Percentiles rank a stretch among this genome's conserved stretches.
Conservation (phyloP, 2,888 invertebrate species). For the Phytoseiulus persimilis region DNA sequence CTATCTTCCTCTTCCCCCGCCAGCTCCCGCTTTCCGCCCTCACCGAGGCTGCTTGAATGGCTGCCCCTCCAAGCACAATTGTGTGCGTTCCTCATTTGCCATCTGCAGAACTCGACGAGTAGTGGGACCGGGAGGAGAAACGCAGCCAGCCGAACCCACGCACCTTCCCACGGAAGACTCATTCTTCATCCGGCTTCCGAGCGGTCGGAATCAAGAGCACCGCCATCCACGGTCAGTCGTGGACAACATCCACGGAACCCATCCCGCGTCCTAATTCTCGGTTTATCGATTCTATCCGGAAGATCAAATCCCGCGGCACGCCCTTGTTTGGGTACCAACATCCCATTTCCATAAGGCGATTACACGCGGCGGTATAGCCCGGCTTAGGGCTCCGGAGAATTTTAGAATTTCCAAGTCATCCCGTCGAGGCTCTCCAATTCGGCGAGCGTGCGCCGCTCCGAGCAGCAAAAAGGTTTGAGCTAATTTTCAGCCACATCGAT, state of each 20-base stretch:
- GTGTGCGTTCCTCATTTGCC: not conserved
- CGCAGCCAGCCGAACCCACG: not conserved
- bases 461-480: not conserved
- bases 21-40: not conserved
- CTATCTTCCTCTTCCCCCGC: not conserved
- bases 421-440: not conserved
- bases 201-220: too few relatives aligned
- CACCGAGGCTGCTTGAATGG: not conserved
- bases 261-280: too few relatives aligned
- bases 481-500: not conserved
- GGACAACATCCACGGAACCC: too few relatives aligned
- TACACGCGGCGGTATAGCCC: too few relatives aligned
- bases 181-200: too few relatives aligned
- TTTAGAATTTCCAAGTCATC: not conserved
- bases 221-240: too few relatives aligned
- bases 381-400: too few relatives aligned
- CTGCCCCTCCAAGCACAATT: not conserved
- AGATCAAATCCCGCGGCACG: too few relatives aligned
- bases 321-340: too few relatives aligned
- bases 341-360: too few relatives aligned
- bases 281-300: too few relatives aligned
- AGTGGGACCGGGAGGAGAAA: not conserved
- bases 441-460: not conserved
- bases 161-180: not conserved
- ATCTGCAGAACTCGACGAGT: not conserved